phyloP scores from a whole-genome alignment of 2,797 vertebrate species.

The Coendou prehensilis region DNA sequence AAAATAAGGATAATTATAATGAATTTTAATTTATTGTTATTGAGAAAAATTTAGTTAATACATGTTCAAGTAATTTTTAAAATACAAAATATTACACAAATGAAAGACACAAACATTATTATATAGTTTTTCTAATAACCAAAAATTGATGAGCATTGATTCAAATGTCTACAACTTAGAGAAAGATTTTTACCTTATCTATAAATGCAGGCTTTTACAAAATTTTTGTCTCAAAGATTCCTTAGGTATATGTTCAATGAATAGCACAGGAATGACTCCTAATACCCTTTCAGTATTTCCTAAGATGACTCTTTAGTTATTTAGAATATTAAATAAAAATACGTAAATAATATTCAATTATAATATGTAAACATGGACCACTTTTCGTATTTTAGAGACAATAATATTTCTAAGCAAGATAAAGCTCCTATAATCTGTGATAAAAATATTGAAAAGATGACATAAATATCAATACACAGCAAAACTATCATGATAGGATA shows the following conservation, averaged over 20 bases:
- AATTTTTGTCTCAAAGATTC: background rate
- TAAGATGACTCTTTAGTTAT: background rate
- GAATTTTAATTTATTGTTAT: background rate
- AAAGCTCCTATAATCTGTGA: background rate
- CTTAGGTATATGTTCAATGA: background rate
- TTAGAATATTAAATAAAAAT: background rate
- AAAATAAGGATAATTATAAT: background rate
- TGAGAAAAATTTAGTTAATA: background rate
- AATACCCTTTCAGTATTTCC: background rate
- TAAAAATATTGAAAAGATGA: background rate
- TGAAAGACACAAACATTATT: background rate
- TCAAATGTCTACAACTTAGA: background rate
- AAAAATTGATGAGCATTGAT: background rate
- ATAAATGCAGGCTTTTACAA: background rate
- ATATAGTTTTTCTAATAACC: background rate
- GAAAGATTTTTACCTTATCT: background rate
- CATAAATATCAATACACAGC: background rate
- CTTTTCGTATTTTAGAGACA: background rate
- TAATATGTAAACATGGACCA: background rate
- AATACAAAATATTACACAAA: background rate
- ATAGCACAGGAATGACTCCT: background rate
- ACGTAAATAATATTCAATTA: background rate
- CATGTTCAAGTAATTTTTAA: background rate
- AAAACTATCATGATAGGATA: background rate
- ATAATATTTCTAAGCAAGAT: background rate